Evolutionary conservation across 2,888 invertebrate species (phyloP), one percentile per base, ranked within the genome.

Genomic region (Aelia acuminata): DNA sequence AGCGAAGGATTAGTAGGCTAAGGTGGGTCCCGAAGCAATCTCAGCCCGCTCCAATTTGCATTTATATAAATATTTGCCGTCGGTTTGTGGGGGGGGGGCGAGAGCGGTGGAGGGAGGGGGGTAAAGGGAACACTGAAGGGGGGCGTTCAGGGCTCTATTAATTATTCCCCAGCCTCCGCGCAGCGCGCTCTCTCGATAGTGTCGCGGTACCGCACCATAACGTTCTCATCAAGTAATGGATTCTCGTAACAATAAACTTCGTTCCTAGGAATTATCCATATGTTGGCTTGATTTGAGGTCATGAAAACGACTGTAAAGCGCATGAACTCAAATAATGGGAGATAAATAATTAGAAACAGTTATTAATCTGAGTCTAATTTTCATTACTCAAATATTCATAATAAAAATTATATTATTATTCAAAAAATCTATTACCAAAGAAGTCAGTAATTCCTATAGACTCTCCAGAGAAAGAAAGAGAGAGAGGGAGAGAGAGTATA

Each of bases 21-120:
- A 70, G 63, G 63, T 70, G 63, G 63, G 63, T 63, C 63, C 43
- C 80, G n/a, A n/a, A 47, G n/a, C 80, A 80, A 80, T 80, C 80
- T 80, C 43, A 80, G 80, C 80, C 80, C 80, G 31, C 80, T 80
- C n/a, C 80, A 80, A 80, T 80, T 80, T 80, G 80, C 80, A 80
- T 80, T 80, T 80, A 80, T 80, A 80, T 80, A 80, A 80, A 80
- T 80, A 80, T 80, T 80, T 80, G 80, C 80, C 43, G 80, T 15
- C 3, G 18, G 75, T 4, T 5, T 20, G 70, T 1, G 35, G 70
- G 70, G 35, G 35, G 70, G 10, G 7, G n/a, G 53, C 5, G 50
- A 7, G 50, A 22, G 50, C 11, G 63, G 1, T 15, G 18, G 15
- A 31, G 63, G 63, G 31, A 31, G 3, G 31, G 53, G 15, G 53